Evolutionary conservation across 2,888 invertebrate species (phyloP).

Genomic region (Pteria penguin): DNA sequence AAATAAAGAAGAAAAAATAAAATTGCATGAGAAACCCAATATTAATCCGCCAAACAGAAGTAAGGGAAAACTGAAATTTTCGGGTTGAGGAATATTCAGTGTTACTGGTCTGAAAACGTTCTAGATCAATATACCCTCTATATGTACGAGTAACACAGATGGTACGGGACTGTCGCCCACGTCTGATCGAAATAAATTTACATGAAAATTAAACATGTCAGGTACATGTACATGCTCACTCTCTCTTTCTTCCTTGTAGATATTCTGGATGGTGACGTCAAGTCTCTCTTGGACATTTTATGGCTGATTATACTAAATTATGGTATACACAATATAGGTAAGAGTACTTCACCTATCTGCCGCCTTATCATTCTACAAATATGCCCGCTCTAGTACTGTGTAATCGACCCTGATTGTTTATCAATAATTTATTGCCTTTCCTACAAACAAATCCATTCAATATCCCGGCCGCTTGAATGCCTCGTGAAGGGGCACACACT

Average conservation of each 20-base stretch:
- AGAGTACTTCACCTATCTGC: slow-evolving; percentile 34
- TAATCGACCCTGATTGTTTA: background rate
- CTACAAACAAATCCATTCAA: background rate
- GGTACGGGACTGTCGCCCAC: no score
- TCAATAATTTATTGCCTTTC: background rate
- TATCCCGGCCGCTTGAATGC: background rate
- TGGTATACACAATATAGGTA: slow-evolving; percentile 70
- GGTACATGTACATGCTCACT: no score
- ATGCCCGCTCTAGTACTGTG: background rate
- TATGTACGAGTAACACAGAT: no score
- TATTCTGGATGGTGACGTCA: slow-evolving; percentile 73
- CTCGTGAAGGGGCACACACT: background rate
- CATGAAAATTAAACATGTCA: no score
- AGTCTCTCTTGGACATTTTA: slow-evolving; percentile 72
- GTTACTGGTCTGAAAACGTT: no score
- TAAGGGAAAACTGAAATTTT: no score
- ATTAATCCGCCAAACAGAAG: no score
- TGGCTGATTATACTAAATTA: slow-evolving; percentile 76
- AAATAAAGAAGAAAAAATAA: no score
- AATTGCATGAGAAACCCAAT: no score
- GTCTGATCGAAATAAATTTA: no score
- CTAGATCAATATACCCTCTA: no score
- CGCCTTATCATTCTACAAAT: background rate
- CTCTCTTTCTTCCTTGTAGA: slow-evolving; percentile 58
- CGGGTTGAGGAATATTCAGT: no score